phyloP scores from a whole-genome alignment of 2,797 vertebrate species.

The Pachyuromys duprasi region DNA sequence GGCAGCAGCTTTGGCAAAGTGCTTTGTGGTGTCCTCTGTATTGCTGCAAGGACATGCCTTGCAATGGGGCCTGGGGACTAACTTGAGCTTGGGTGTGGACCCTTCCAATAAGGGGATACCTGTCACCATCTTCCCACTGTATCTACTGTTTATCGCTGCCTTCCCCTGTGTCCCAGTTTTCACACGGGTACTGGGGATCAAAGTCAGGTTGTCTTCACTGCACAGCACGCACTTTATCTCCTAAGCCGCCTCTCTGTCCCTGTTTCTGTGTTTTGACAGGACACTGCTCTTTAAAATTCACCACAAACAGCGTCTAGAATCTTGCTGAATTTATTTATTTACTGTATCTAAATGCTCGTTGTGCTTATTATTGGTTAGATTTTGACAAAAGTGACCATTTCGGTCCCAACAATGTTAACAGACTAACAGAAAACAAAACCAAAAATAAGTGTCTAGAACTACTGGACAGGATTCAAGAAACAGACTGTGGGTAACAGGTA shows the following conservation, averaged over 20 bases:
- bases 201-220: not conserved
- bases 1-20: not conserved
- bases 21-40: not conserved
- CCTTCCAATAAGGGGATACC: too few relatives aligned
- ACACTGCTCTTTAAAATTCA: not conserved
- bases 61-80: too few relatives aligned
- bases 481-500: not conserved
- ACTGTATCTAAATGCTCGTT: not conserved
- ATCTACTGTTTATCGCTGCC: not conserved
- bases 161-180: not conserved
- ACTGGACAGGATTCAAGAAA: not conserved
- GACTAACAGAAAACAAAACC: not conserved
- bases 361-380: not conserved
- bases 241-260: not conserved
- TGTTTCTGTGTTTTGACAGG: not conserved
- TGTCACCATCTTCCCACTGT: too few relatives aligned
- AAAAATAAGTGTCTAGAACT: not conserved
- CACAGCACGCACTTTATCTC: too few relatives aligned
- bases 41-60: not conserved
- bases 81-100: too few relatives aligned
- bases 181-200: not conserved
- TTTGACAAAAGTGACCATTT: not conserved
- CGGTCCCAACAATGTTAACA: not conserved
- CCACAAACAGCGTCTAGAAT: not conserved
- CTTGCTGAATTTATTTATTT: not conserved